Conservation (phyloP, 2,888 invertebrate species). For the Pegoplata infirma region DNA sequence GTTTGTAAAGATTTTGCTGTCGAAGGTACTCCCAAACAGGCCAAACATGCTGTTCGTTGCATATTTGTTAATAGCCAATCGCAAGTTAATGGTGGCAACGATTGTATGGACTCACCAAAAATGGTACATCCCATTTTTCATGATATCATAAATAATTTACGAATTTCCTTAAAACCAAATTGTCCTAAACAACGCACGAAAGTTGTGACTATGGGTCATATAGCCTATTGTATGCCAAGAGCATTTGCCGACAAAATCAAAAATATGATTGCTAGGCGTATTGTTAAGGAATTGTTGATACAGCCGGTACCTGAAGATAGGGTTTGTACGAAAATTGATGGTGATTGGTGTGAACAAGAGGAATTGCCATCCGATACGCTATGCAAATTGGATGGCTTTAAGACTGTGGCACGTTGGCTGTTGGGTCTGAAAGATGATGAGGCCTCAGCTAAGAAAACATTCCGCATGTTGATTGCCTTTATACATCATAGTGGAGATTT, state of each 20-base stretch:
- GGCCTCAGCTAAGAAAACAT: constrained; percentile 93
- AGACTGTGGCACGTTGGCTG: constrained; percentile 97
- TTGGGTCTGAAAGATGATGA: constrained; percentile 93
- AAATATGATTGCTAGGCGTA: constrained; percentile 95
- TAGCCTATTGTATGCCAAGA: constrained; percentile 94
- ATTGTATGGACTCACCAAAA: constrained; percentile 67
- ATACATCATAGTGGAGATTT: constrained; percentile 95
- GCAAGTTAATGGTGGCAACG: constrained; percentile 56
- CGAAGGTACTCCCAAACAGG: constrained; percentile 95
- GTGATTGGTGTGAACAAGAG: constrained; percentile 90
- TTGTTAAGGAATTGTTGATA: constrained; percentile 96
- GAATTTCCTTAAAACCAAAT: constrained; percentile 85
- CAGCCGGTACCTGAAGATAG: constrained; percentile 84
- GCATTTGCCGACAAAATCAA: constrained; percentile 94
- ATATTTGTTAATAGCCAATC: constrained; percentile 88
- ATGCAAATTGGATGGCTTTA: constrained; percentile 95
- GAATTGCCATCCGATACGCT: constrained; percentile 93
- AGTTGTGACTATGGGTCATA: constrained; percentile 95
- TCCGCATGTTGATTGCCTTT: constrained; percentile 95
- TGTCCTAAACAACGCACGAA: constrained; percentile 93
- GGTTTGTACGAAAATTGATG: constrained; percentile 71
- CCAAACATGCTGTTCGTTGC: constrained; percentile 96
- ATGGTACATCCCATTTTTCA: constrained; percentile 86
- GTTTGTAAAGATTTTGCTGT: constrained; percentile 93
- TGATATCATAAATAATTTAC: constrained; percentile 89